These are phyloP conservation scores for Eupeodes latifasciatus DNA, from an alignment of 2,888 invertebrate genomes.

Conservation along the genomic window DNA sequence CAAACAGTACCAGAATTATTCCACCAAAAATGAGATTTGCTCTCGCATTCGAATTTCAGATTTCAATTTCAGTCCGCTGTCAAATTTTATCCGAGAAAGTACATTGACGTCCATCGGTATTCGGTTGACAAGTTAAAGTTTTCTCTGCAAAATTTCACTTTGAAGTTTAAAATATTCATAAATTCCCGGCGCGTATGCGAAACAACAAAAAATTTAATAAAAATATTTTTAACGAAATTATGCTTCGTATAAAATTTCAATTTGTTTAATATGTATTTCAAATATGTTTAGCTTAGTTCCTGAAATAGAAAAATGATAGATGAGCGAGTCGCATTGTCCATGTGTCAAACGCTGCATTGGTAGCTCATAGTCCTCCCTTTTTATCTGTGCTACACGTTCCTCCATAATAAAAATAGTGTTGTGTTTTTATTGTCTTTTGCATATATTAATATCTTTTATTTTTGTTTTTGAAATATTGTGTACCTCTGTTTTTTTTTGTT, in stretches of 20 bases:
- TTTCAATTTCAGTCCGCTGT: slow-evolving; percentile 68
- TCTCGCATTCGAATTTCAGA: slow-evolving; percentile 44
- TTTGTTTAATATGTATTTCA: background rate
- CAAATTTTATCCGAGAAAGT: slow-evolving; percentile 65
- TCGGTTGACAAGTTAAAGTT: slow-evolving; percentile 43
- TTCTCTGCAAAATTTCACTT: slow-evolving; percentile 28
- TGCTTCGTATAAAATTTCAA: background rate
- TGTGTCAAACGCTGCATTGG: slow-evolving; percentile 32
- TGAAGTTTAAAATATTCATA: slow-evolving; percentile 1
- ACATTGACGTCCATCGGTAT: slow-evolving; percentile 24
- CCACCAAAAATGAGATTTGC: slow-evolving; percentile 32
- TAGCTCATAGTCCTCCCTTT: slow-evolving; percentile 23
- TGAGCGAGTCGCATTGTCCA: slow-evolving; percentile 23
- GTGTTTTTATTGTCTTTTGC: slow-evolving; percentile 27
- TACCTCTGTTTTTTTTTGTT: slow-evolving; percentile 24
- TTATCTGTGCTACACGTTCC: slow-evolving; percentile 30
- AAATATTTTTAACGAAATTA: background rate
- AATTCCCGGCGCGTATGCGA: background rate
- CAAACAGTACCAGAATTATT: slow-evolving; percentile 53
- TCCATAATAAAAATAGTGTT: slow-evolving; percentile 2
- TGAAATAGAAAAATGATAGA: background rate
- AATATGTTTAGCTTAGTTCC: background rate
- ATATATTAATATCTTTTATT: slow-evolving; percentile 19
- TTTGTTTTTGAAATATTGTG: too few species aligned
- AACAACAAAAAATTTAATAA: background rate